A percentile compares a stretch with the other conserved stretches of the same genome.
phyloP scores from a whole-genome alignment of 1,140 invertebrate genomes.

The Drosophila ambigua region DNA sequence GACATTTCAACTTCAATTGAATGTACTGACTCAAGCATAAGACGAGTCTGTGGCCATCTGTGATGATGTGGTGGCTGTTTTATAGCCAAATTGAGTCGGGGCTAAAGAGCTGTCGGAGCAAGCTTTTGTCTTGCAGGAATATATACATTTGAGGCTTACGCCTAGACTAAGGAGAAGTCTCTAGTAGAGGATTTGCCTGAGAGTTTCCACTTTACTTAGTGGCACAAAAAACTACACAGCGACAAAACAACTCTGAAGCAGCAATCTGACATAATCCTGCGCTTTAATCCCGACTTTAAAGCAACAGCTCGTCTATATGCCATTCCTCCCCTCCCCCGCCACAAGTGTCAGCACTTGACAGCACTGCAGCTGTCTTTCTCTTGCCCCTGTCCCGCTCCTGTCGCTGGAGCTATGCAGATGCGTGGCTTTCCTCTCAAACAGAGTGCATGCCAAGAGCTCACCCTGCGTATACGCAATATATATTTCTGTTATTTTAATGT shows the following conservation, averaged over 20 bases:
- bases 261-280: conserved; percentile 12
- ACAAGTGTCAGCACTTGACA: conserved; percentile 60
- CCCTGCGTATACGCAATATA: conserved; percentile 60
- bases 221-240: neutral
- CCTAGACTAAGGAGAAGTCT: conserved; percentile 9
- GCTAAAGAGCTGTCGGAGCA: too few relatives aligned
- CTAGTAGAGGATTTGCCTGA: conserved; percentile 3
- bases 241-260: conserved; percentile 21
- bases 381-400: conserved; percentile 13
- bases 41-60: conserved; percentile 7
- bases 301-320: conserved; percentile 42
- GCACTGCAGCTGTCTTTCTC: conserved; percentile 4
- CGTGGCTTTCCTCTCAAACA: conserved; percentile 44
- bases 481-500: conserved; percentile 42
- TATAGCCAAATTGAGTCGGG: conserved; percentile 13
- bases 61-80: conserved; percentile 29
- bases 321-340: conserved; percentile 8
- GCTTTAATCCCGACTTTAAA: conserved; percentile 39
- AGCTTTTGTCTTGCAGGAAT: conserved; percentile 12
- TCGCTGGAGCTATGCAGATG: conserved; percentile 61
- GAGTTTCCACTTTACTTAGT: conserved; percentile 21
- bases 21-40: neutral
- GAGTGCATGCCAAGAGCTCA: conserved; percentile 52
- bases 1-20: conserved; percentile 55
- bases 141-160: conserved; percentile 3